Base-by-base conservation (phyloP, 1,140 invertebrate species). In the Patella vulgata region DNA sequence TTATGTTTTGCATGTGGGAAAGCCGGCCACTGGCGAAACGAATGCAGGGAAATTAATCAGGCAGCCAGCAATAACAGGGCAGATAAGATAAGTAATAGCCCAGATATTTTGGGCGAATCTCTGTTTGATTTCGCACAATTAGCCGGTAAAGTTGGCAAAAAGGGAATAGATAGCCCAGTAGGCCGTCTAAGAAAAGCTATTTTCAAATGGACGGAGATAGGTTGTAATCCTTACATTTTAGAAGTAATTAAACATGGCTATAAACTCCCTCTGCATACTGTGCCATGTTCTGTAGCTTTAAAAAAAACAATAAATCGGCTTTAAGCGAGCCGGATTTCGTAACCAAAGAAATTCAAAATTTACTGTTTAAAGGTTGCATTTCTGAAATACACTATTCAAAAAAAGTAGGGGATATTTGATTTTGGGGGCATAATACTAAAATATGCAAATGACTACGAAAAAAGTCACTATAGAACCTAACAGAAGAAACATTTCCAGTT, bases 221-320 rank as follows among this genome's bases (percentile, higher is more conserved):
- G 3, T 25, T 28, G 21, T 28, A 66, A 57, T 52, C 30, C 43
- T 40, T 46, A 55, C 27, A 50, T 65, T 47, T 11, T 59, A 27
- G 56, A 59, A 27, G 31, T 66, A 9, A 56, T 60, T n/a, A 8
- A 36, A 42, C 30, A 62, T 8, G 59, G 55, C 27, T 67, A 67
- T 28, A 67, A 59, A 44, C 42, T 67, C 40, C 59, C 59, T 6
- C 59, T 63, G 0, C 58, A 54, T 43, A 61, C 42, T 1, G 33
- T 40, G 23, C 65, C 65, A n/a, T 44, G 48, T 19, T 50, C 11
- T 27, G 33, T 27, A 17, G 0, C 12, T 46, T 39, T 59, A 23
- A 62, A 43, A n/a, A n/a, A 33, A 67, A 67, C 14, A 67, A 62
- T 48, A 67, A 55, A 51, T 67, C 59, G 3, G 54, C 65, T 31